Percentiles rank a stretch among this genome's conserved stretches.
These are phyloP conservation scores for Tetrax tetrax DNA, from an alignment of 2,113 vertebrate genomes.

Conservation along the genomic window DNA sequence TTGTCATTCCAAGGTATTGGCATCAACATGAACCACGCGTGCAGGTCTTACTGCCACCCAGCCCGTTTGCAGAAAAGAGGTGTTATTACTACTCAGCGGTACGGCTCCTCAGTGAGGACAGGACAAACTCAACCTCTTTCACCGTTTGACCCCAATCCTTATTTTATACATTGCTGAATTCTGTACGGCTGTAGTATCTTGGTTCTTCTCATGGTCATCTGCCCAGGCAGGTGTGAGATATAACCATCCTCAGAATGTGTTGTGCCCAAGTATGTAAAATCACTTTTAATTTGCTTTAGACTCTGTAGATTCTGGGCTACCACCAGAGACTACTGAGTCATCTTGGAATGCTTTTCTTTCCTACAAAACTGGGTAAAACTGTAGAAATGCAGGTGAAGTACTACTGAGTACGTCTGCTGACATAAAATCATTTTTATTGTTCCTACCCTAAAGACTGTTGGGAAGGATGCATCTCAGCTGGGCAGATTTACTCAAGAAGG, in stretches of 20 bases:
- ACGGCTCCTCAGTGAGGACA: background rate
- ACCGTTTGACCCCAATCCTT: background rate
- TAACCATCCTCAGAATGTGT: background rate
- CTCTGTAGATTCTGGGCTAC: background rate
- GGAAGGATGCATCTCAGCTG: background rate
- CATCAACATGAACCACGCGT: fast-evolving
- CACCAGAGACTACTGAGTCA: background rate
- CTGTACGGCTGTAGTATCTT: no score
- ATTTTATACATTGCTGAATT: background rate
- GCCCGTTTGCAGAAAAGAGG: background rate
- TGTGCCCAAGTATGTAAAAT: background rate
- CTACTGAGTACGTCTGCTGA: background rate
- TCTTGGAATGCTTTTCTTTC: background rate
- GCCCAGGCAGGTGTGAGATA: background rate
- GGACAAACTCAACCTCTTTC: background rate
- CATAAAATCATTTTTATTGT: background rate
- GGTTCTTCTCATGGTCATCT: background rate
- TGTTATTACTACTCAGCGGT: background rate
- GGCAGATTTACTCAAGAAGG: background rate
- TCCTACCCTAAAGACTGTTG: background rate
- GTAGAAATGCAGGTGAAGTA: background rate
- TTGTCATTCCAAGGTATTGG: background rate
- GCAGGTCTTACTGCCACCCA: background rate
- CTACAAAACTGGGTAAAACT: background rate
- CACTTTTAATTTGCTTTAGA: background rate